A percentile compares a stretch with the other conserved stretches of the same genome.
These are phyloP conservation scores for Cinara cedri DNA, from an alignment of 2,888 invertebrate genomes.

Conservation along the genomic window DNA sequence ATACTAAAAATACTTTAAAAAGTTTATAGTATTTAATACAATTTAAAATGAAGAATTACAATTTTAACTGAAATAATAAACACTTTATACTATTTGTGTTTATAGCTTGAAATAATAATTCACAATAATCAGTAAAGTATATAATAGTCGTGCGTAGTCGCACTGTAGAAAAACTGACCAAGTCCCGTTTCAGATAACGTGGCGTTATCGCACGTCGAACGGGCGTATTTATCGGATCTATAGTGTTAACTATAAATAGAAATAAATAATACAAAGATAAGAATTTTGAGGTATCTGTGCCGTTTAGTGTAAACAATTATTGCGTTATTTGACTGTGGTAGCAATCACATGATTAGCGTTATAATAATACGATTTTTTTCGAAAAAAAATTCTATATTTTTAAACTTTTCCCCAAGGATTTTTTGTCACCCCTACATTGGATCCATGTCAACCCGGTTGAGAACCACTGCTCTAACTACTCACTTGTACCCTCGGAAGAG, in stretches of 20 bases:
- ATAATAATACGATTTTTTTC: slow-evolving; percentile 13
- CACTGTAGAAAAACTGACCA: too few relatives aligned
- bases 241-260: slow-evolving; percentile 13
- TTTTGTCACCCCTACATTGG: slow-evolving; percentile 13
- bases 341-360: background rate
- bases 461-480: too few relatives aligned
- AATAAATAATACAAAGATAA: slow-evolving; percentile 21
- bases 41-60: slow-evolving; percentile 13
- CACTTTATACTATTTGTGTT: slow-evolving; percentile 23
- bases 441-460: background rate
- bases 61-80: slow-evolving; percentile 24
- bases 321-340: slow-evolving; percentile 7
- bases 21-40: slow-evolving; percentile 1
- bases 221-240: slow-evolving; percentile 16
- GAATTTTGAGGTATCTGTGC: slow-evolving; percentile 10
- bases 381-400: background rate
- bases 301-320: slow-evolving; percentile 26
- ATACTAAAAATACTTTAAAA: background rate
- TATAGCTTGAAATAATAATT: background rate
- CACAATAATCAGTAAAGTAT: background rate
- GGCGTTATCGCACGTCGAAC: background rate
- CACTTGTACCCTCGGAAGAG: too few relatives aligned
- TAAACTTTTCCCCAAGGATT: background rate
- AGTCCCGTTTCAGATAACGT: background rate
- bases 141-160: background rate